phyloP scores from a whole-genome alignment of 2,797 vertebrate species.

The Diplodus puntazzo region DNA sequence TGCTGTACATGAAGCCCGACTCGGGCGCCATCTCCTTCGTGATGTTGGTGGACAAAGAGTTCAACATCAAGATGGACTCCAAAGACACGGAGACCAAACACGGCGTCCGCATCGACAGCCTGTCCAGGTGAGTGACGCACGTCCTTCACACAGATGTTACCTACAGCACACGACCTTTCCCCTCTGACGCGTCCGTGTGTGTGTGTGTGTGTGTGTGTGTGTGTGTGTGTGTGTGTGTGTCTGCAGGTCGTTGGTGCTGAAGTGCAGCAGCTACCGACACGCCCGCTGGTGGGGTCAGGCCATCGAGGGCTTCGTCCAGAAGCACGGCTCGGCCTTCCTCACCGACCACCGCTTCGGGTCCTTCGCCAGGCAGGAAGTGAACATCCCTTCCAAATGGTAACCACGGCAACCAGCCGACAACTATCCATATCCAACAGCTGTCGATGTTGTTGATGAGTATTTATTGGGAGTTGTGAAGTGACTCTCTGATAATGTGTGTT shows the following conservation, averaged over 20 bases:
- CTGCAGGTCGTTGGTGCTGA: slow-evolving; percentile 92
- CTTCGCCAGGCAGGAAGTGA: slow-evolving; percentile 89
- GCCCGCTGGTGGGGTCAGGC: slow-evolving; percentile 97
- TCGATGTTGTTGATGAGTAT: background rate
- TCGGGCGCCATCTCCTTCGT: slow-evolving; percentile 93
- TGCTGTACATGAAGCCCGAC: slow-evolving; percentile 96
- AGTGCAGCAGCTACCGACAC: slow-evolving; percentile 95
- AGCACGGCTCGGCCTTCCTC: slow-evolving; percentile 91
- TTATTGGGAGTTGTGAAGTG: background rate
- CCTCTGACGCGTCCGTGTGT: background rate
- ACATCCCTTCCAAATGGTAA: slow-evolving; percentile 94
- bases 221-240: slow-evolving; percentile 6
- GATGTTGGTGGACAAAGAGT: slow-evolving; percentile 94
- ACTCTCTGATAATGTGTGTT: background rate
- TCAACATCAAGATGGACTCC: slow-evolving; percentile 93
- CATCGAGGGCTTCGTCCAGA: slow-evolving; percentile 91
- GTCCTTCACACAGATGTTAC: too few relatives aligned
- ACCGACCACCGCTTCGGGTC: slow-evolving; percentile 94
- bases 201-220: slow-evolving; percentile 16
- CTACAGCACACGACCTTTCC: too few relatives aligned
- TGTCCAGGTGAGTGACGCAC: slow-evolving; percentile 87
- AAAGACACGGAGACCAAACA: slow-evolving; percentile 95
- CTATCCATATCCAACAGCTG: too few relatives aligned
- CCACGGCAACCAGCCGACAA: background rate
- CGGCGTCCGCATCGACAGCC: slow-evolving; percentile 93